phyloP scores from a whole-genome alignment of 2,888 invertebrate genomes.

The Ethmia dodecea region DNA sequence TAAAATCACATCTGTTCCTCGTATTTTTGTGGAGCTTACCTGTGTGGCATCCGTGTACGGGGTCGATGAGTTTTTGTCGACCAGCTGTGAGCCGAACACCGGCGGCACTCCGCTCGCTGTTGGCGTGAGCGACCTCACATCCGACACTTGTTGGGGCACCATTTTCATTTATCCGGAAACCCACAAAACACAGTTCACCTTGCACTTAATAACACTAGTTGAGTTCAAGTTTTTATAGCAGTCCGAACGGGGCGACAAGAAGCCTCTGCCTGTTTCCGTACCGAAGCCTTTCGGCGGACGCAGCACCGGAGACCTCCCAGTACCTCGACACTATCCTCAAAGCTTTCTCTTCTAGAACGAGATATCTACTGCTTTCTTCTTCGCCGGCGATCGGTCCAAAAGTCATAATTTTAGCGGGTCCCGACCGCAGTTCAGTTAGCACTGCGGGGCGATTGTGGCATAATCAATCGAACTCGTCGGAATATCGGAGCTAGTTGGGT shows the following conservation, averaged over 20 bases:
- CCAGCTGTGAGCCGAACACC: constrained; percentile 93
- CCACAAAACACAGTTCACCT: constrained; percentile 71
- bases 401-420: constrained; percentile 74
- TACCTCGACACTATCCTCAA: constrained; percentile 73
- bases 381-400: constrained; percentile 69
- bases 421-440: constrained; percentile 65
- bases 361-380: constrained; percentile 66
- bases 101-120: constrained; percentile 81
- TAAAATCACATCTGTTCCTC: constrained; percentile 4
- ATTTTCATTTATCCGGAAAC: constrained; percentile 71
- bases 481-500: constrained; percentile 22
- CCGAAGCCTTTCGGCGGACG: constrained; percentile 64
- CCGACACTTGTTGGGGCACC: constrained; percentile 86
- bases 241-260: constrained; percentile 50
- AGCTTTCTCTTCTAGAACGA: constrained; percentile 65
- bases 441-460: constrained; percentile 68
- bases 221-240: constrained; percentile 54
- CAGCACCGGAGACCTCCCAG: constrained; percentile 63
- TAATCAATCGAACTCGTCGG: constrained; percentile 39
- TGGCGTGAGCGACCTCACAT: constrained; percentile 77
- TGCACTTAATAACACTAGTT: constrained; percentile 60
- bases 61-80: constrained; percentile 93
- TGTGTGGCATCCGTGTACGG: constrained; percentile 99
- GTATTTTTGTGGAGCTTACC: constrained; percentile 80
- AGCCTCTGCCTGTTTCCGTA: constrained; percentile 52